Conservation (phyloP, 2,113 vertebrate species). For the Centropus bengalensis region DNA sequence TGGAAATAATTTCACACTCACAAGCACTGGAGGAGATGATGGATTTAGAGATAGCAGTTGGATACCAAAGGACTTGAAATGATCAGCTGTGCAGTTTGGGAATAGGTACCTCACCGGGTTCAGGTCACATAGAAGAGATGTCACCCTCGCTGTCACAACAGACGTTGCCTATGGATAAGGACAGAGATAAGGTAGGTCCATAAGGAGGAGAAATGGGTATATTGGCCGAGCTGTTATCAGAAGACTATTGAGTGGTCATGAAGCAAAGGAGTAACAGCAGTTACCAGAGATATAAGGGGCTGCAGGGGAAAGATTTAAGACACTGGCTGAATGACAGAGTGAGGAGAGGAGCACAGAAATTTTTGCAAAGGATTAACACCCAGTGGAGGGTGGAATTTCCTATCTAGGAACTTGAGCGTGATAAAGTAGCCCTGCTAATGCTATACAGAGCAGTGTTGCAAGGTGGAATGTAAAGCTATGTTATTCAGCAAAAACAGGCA, state of each 20-base stretch:
- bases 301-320: not conserved
- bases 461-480: not conserved
- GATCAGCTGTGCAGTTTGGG: not conserved
- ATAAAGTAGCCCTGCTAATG: constrained; percentile 4
- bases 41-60: not conserved
- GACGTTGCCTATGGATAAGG: not conserved
- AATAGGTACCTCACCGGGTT: not conserved
- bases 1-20: not conserved
- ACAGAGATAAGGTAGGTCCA: not conserved
- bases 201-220: not conserved
- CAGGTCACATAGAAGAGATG: not conserved
- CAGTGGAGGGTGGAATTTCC: constrained; percentile 30
- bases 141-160: not conserved
- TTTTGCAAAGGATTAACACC: constrained; percentile 1
- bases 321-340: not conserved
- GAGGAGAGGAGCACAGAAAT: not conserved
- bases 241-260: not conserved
- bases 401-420: not conserved
- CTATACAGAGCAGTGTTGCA: not conserved
- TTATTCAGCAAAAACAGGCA: not conserved
- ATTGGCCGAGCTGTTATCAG: not conserved
- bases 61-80: not conserved
- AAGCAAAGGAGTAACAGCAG: not conserved
- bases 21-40: not conserved
- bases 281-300: not conserved